Evolutionary conservation across 2,888 invertebrate species (phyloP), one percentile per base, ranked within the genome.

Genomic region (Cantharis rustica): DNA sequence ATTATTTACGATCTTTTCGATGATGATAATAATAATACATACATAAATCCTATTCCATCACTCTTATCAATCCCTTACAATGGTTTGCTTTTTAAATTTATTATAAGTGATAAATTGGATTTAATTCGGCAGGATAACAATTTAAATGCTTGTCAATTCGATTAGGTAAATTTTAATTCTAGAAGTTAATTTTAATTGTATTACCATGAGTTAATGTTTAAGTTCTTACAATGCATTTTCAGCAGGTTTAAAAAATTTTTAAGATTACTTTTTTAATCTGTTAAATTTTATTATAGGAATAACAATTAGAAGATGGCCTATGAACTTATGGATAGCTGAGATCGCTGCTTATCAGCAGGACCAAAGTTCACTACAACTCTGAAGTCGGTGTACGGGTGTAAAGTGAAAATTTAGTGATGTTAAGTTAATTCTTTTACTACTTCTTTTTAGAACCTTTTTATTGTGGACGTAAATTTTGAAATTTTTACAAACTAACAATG

Each of bases 271-370:
- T 63, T 13, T 66, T 20, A 20, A 66, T n/a, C 47, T 47, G 1
- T n/a, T 9, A n/a, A 47, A 3, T 47, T 47, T 47, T 47, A 47
- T 47, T n/a, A n/a, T 47, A 47, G 47, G 47, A 66, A 26, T 7
- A 20, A 27, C 16, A 27, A 68, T 27, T 68, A 27, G 26, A 68
- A 68, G 74, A 74, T 74, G 69, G 64, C 63, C 74, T 27, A 31
- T 74, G 74, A 74, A 69, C 71, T 68, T 71, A 71, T 61, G n/a
- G 31, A 68, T 71, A 68, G 7, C 13, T 23, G 16, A 62, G 20
- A 69, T 47, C 47, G 27, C 26, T 62, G n/a, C 70, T 75, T 68
- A 69, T 71, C 69, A 68, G 26, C 68, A 71, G 61, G 75, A 68
- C 72, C 75, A 75, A 75, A 75, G 71, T 71, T 16, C 71, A 20